Percentiles rank a stretch among this genome's conserved stretches.
phyloP scores from a whole-genome alignment of 1,140 invertebrate species.

The Hormaphis cornu region DNA sequence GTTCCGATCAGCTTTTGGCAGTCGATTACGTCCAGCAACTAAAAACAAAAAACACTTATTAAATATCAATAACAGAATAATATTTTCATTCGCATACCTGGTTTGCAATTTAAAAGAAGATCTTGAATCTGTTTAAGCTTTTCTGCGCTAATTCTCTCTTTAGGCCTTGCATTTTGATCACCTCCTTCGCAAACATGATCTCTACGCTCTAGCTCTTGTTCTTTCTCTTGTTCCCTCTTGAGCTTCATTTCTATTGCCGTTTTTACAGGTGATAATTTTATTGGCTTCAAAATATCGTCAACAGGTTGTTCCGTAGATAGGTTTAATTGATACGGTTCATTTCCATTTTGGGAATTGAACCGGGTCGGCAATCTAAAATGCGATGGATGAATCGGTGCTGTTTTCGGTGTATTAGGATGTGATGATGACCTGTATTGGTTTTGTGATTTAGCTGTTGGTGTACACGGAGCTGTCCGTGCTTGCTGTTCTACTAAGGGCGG shows the following conservation, averaged over 20 bases:
- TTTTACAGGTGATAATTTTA: slow-evolving; percentile 22
- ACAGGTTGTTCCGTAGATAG: neutral
- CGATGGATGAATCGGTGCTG: neutral
- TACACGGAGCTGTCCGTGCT: slow-evolving; percentile 21
- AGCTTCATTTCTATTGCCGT: slow-evolving; percentile 30
- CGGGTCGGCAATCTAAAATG: slow-evolving; percentile 4
- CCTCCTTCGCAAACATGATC: slow-evolving; percentile 34
- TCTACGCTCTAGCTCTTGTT: slow-evolving; percentile 30
- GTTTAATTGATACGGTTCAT: slow-evolving; percentile 8
- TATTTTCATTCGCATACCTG: neutral
- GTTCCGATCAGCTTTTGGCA: slow-evolving; percentile 18
- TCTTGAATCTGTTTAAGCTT: slow-evolving; percentile 59
- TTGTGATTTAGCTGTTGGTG: slow-evolving; percentile 13
- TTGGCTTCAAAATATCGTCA: slow-evolving; percentile 3
- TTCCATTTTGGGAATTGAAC: slow-evolving; percentile 16
- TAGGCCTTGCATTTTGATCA: slow-evolving; percentile 14
- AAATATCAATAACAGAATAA: neutral
- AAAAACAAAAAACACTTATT: neutral
- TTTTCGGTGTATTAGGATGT: slow-evolving; percentile 22
- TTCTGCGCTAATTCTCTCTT: slow-evolving; percentile 41
- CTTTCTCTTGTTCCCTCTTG: slow-evolving; percentile 22
- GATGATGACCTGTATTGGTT: slow-evolving; percentile 23
- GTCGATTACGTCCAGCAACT: slow-evolving; percentile 1
- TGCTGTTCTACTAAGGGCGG: slow-evolving; percentile 21
- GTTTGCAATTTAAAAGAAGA: slow-evolving; percentile 43